Conservation (phyloP, 2,113 vertebrate genomes). For the Hyla sarda region DNA sequence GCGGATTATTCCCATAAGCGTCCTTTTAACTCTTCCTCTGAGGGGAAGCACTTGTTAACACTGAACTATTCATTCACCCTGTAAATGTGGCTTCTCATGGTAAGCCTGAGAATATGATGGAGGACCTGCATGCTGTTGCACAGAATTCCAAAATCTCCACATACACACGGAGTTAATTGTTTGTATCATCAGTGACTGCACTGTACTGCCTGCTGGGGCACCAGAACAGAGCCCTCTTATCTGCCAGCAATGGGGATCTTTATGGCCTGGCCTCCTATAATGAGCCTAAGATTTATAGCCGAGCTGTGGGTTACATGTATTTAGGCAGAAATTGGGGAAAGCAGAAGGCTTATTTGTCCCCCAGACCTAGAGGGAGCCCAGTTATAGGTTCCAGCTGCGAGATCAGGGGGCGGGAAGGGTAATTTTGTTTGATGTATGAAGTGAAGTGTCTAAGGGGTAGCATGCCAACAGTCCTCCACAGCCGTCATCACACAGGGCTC, state of each 20-base stretch:
- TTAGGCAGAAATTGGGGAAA: conserved; percentile 59
- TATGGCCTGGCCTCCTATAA: conserved; percentile 63
- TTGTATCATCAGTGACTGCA: conserved; percentile 25
- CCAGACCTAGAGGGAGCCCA: conserved; percentile 18
- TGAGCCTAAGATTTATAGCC: conserved; percentile 66
- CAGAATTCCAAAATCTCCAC: background rate
- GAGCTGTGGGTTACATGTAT: conserved; percentile 69
- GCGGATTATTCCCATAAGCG: conserved; percentile 10
- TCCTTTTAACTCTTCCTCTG: conserved; percentile 25
- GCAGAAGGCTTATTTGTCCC: conserved; percentile 63
- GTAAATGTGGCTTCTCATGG: conserved; percentile 33
- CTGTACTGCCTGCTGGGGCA: conserved; percentile 16
- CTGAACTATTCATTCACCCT: conserved; percentile 26
- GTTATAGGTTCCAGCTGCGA: conserved; percentile 56
- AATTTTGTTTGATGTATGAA: conserved; percentile 48
- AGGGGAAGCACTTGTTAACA: conserved; percentile 24
- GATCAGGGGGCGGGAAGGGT: conserved; percentile 19
- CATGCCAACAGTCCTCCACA: conserved; percentile 41
- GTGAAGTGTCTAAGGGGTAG: conserved; percentile 50
- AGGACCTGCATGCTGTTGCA: conserved; percentile 23
- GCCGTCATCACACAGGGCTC: conserved; percentile 30
- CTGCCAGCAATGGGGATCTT: conserved; percentile 70
- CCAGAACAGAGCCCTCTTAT: conserved; percentile 65
- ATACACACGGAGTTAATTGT: conserved; percentile 47
- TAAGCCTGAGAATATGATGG: conserved; percentile 32